Evolutionary conservation across 1,140 invertebrate species (phyloP).

Genomic region (Eumaeus atala): DNA sequence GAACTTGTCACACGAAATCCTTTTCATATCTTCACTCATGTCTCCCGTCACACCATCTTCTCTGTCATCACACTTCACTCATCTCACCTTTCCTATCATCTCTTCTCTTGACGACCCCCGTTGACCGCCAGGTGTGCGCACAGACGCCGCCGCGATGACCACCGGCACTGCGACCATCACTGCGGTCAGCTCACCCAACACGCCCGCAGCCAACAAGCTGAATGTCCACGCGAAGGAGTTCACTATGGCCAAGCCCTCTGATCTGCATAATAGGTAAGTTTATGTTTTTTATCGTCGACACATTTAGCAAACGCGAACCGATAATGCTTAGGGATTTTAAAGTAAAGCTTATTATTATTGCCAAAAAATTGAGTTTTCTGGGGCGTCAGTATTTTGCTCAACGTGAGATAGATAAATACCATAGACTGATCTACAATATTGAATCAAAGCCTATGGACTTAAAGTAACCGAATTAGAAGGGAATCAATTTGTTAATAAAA

Average conservation of each 20-base stretch:
- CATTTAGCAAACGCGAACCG: background rate
- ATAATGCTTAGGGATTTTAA: no score
- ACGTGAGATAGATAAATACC: no score
- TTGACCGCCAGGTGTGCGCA: constrained; percentile 71
- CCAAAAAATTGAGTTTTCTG: no score
- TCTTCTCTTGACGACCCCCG: constrained; percentile 64
- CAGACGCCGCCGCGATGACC: constrained; percentile 60
- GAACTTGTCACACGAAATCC: no score
- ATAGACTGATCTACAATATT: no score
- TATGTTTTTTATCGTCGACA: background rate
- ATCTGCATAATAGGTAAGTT: constrained; percentile 76
- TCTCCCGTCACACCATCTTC: constrained; percentile 6
- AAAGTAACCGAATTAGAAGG: no score
- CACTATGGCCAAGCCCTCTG: constrained; percentile 81
- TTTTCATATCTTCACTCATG: background rate
- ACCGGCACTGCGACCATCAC: constrained; percentile 28
- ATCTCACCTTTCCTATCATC: constrained; percentile 52
- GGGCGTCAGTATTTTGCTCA: no score
- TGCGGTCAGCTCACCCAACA: constrained; percentile 35
- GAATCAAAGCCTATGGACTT: no score
- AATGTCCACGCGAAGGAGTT: constrained; percentile 91
- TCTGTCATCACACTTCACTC: constrained; percentile 2
- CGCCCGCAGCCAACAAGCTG: constrained; percentile 74
- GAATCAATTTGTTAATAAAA: no score
- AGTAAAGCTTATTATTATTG: no score